Conservation (phyloP, 2,797 vertebrate species). For the Gallirallus australis region DNA sequence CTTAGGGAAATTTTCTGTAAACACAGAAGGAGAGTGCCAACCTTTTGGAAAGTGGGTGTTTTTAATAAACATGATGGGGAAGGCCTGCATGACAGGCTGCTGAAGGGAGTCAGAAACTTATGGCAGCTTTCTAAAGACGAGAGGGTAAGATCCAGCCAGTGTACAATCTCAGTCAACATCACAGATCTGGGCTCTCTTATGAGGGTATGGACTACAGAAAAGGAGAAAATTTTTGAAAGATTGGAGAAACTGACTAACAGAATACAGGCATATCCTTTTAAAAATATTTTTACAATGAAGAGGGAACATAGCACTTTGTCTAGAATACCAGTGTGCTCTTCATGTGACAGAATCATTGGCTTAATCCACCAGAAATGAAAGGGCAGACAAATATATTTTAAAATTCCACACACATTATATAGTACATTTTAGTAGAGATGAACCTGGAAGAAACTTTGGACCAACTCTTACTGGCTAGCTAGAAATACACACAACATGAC, state of each 20-base stretch:
- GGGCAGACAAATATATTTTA: neutral
- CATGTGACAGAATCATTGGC: neutral
- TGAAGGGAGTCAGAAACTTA: neutral
- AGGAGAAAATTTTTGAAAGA: neutral
- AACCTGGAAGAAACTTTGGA: neutral
- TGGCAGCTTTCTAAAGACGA: neutral
- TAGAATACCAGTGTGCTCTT: neutral
- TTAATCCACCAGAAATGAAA: neutral
- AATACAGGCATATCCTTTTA: neutral
- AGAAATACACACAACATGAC: neutral
- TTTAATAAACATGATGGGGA: slow-evolving; percentile 13
- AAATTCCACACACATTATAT: accelerated
- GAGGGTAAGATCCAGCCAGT: neutral
- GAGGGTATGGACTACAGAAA: neutral
- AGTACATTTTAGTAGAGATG: neutral
- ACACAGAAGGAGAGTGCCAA: slow-evolving; percentile 26
- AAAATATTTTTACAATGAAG: neutral
- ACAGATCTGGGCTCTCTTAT: neutral
- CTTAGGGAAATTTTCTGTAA: slow-evolving; percentile 44
- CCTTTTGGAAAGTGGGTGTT: neutral
- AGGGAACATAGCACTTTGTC: neutral
- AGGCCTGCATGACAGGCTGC: neutral
- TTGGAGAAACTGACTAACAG: neutral
- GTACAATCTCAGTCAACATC: neutral
- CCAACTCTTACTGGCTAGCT: neutral